Base-by-base conservation (phyloP, 2,113 vertebrate species). In the Phalacrocorax carbo region DNA sequence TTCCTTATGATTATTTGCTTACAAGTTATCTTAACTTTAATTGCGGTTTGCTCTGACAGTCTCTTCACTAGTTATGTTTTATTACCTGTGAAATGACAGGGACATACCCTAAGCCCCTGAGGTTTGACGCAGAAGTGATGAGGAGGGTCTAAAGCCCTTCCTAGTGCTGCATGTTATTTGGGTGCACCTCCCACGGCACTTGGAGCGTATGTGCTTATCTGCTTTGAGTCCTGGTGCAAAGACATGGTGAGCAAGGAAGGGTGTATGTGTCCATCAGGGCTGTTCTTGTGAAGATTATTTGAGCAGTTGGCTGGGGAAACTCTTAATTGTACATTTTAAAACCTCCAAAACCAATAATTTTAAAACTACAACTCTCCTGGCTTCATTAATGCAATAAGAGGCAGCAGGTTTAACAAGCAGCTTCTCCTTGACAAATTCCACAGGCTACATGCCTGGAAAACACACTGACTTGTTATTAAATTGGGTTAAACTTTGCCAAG, bases 171-270 rank as follows among this genome's bases (percentile, higher is more conserved):
- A 0, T 10, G 9, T 42, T 60, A 10, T 15, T 36, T 13, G 13
- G 13, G 30, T 58, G 12, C 40, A 30, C 61, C 36, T 76, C 68
- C 34, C 38, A 23, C 8, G 25, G 51, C 7, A 5, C 27, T n/a
- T 65, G 42, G 18, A 64, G 8, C 1, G 1, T 6, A 6, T 4
- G 10, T 32, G 17, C 57, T 78, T 42, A 36, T 51, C 11, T 1
- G 8, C 25, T 54, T 61, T 15, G 75, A 30, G 36, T 10, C 55
- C 72, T 75, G 46, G 11, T 48, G 40, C 13, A 38, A 73, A 61
- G 66, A 14, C 9, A 36, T 10, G 30, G n/a, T 7, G 17, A 29
- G n/a, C 16, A 62, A 58, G 21, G 61, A 23, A 71, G 5, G 8
- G 8, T 29, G 4, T 46, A 3, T 55, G 49, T 26, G 25, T 55